Base-by-base conservation (phyloP, 2,797 vertebrate species). In the Pangasius krempfi region DNA sequence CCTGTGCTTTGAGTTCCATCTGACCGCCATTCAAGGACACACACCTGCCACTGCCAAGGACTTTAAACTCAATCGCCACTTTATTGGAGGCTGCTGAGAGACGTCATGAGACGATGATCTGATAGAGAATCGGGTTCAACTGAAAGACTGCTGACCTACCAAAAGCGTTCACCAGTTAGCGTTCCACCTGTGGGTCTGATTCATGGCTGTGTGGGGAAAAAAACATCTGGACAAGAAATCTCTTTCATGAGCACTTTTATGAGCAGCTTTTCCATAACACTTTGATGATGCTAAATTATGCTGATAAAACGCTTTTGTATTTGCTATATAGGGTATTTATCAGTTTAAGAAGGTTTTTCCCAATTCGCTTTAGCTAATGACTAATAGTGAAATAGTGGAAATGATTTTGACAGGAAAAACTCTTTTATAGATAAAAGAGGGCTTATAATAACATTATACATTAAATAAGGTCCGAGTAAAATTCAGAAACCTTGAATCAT, bases 71-170 rank as follows among this genome's bases (percentile, higher is more conserved):
- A 78, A 75, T 47, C 18, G 72, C 0, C 8, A 40, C 86, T 86
- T 90, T 91, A 89, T 90, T 91, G 88, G 80, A 87, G 89, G 84
- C 78, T 4, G 86, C 87, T 86, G 91, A 91, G 88, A 88, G 90
- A 92, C 85, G 79, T 82, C 86, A 70, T 2, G 37, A 88, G 70
- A 86, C 44, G 76, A n/a, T 16, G 58, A 89, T 88, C 83, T 89
- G 86, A 86, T 87, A 73, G 68, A 58, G 54, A 88, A 76, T 79
- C 66, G 44, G 89, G 85, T 84, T 84, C 88, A 89, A 88, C 89
- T 76, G 89, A 88, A 66, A 86, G 64, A 84, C 52, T n/a, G 86
- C 75, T 87, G 89, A 90, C 78, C 86, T 68, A 87, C 75, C 25
- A 56, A 82, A 76, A 56, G 78, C 68, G 70, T 83, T 85, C 85